These are phyloP conservation scores for Passerina amoena DNA, from an alignment of 2,113 vertebrate species.

Conservation along the genomic window DNA sequence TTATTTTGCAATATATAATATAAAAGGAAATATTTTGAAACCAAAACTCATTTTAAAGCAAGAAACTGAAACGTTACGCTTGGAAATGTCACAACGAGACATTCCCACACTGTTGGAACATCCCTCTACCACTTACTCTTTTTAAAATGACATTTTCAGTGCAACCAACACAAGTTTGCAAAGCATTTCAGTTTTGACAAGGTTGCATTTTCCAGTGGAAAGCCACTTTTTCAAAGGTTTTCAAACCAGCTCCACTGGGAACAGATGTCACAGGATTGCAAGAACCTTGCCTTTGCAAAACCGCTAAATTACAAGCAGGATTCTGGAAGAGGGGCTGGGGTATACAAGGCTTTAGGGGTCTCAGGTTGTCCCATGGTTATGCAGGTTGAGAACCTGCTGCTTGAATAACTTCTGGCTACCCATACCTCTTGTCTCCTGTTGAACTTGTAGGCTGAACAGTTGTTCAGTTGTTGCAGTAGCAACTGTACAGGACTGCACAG, in stretches of 20 bases:
- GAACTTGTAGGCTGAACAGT: background rate
- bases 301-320: background rate
- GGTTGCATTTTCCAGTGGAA: constrained; percentile 38
- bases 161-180: background rate
- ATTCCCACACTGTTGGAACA: constrained; percentile 48
- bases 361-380: background rate
- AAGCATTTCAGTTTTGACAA: background rate
- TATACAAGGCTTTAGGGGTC: background rate
- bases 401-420: background rate
- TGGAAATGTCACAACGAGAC: constrained; percentile 48
- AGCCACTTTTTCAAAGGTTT: constrained; percentile 10
- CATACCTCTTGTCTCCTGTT: background rate
- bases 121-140: constrained; percentile 24
- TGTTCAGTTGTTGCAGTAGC: background rate
- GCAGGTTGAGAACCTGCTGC: background rate
- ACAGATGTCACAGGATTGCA: background rate
- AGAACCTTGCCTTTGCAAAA: background rate
- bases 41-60: constrained; percentile 8
- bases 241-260: background rate
- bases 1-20: constrained; percentile 19
- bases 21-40: constrained; percentile 53
- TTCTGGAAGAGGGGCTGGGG: background rate
- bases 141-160: constrained; percentile 53
- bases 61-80: constrained; percentile 31
- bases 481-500: background rate